Base-by-base conservation (phyloP, 2,797 vertebrate genomes). In the Anguilla pacifica region DNA sequence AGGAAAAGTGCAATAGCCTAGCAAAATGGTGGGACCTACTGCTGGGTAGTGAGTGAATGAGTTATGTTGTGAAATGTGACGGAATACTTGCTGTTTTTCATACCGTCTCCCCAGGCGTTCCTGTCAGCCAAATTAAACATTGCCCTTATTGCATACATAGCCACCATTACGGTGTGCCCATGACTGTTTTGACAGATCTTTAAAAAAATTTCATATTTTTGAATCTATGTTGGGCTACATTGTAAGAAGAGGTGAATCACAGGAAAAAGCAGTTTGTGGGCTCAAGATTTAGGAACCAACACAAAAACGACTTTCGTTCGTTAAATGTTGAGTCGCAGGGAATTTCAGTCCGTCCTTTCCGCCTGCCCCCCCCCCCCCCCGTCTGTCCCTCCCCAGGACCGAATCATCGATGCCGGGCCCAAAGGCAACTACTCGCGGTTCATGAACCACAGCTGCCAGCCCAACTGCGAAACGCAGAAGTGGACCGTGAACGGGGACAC, bases 391-490 rank as follows among this genome's bases (percentile, higher is more conserved):
- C 89, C 89, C 15, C 88, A 99, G 98, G 98, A 99, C 92, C 97
- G 99, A 0, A 98, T 99, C 88, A 99, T 99, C 0, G 99, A 99
- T 1, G 99, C 99, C 0, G 99, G 98, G 22, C 98, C 98, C 35
- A 99, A 99, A 93, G 99, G 99, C 77, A 99, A 99, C 96, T 99
- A 98, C 89, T 99, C 98, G 2, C 96, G 98, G 86, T 99, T 99
- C 92, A 99, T 99, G 99, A 99, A 99, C 91, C 99, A 99, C 96
- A 99, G 99, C 97, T 99, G 99, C 91, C 97, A 99, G 93, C 99
- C 99, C 92, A 99, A 99, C 95, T 99, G 98, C 67, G 99, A 99
- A 92, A 99, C 98, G 0, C 97, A 99, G 79, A 99, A 99, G 92
- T 99, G 99, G 99, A 99, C 98, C 0, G 99, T 99, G 85, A 97